Percentiles rank a stretch among this genome's conserved stretches.
Conservation (phyloP, 1,140 invertebrate species). For the Drosophila azteca region DNA sequence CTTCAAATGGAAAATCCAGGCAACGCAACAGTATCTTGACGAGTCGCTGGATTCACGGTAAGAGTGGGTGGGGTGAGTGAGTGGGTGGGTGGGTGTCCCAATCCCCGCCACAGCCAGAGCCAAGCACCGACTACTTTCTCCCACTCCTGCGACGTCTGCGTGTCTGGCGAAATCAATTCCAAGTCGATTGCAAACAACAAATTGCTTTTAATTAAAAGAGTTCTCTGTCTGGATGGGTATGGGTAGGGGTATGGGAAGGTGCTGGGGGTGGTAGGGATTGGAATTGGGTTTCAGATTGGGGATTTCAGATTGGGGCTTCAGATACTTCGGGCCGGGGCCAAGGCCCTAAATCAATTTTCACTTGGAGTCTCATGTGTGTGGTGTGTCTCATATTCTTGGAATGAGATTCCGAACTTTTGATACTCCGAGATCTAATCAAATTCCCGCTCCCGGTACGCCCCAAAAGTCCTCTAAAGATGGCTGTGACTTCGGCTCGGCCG, state of each 20-base stretch:
- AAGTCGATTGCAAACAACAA: slow-evolving; percentile 75
- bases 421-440: slow-evolving; percentile 37
- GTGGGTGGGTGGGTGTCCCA: too few relatives aligned
- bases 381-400: slow-evolving; percentile 30
- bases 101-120: background rate
- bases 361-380: too few relatives aligned
- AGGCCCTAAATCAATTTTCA: too few relatives aligned
- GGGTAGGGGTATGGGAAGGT: too few relatives aligned
- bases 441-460: background rate
- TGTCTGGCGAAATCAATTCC: slow-evolving; percentile 68
- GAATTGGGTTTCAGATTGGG: too few relatives aligned
- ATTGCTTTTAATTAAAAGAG: slow-evolving; percentile 80
- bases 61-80: slow-evolving; percentile 13
- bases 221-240: slow-evolving; percentile 20
- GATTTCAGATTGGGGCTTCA: background rate
- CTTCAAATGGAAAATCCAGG: slow-evolving; percentile 90
- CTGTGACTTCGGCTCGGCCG: slow-evolving; percentile 7
- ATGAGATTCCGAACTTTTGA: slow-evolving; percentile 18
- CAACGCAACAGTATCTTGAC: slow-evolving; percentile 86
- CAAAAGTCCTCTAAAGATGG: background rate
- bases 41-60: slow-evolving; percentile 88
- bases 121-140: too few relatives aligned
- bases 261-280: too few relatives aligned
- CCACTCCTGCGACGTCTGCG: slow-evolving; percentile 24
- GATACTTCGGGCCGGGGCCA: too few relatives aligned